Evolutionary conservation across 1,140 invertebrate species (phyloP), one percentile per base, ranked within the genome.

Genomic region (Nylanderia fulva): DNA sequence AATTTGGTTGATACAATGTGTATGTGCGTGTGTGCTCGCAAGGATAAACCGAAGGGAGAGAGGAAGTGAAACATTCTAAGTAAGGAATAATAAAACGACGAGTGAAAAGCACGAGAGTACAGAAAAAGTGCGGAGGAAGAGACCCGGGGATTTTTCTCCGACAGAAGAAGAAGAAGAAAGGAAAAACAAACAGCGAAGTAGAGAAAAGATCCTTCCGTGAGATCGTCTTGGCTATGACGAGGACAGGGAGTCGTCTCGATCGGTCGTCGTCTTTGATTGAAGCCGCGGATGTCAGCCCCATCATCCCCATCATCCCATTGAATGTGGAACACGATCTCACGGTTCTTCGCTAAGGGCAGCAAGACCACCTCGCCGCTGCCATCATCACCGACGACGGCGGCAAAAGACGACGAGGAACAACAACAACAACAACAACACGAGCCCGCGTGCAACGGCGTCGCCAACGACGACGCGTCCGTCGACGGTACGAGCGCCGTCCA

Each of bases 281-380:
- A 71, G 66, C 66, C 33, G 29, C 61, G 63, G 27, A 63, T 72
- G 42, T 52, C 61, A 66, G 76, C 61, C 58, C 66, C 54, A 61
- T 75, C 54, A 61, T 75, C 71, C 45, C 58, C 63, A 68, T 79
- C 61, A 79, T 61, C 63, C 66, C 86, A 33, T 93, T 95, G 94
- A 94, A 95, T 95, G 94, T 95, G 94, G 94, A 94, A 90, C 93
- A 90, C 92, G 87, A 94, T 95, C 88, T 93, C 94, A 86, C 93
- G 94, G 68, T 79, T 95, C 74, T 94, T 95, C 87, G 92, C 88
- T 75, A 93, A 93, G 79, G 92, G 92, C 87, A 93, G 91, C 86
- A 93, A 94, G 87, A 82, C 88, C 84, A 80, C 66, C n/a, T 11
- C 36, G 24, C n/a, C 77, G 52, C 64, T 80, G 48, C 11, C 68